Base-by-base conservation (phyloP, 2,888 invertebrate genomes). In the Mesorhabditis sp. region DNA sequence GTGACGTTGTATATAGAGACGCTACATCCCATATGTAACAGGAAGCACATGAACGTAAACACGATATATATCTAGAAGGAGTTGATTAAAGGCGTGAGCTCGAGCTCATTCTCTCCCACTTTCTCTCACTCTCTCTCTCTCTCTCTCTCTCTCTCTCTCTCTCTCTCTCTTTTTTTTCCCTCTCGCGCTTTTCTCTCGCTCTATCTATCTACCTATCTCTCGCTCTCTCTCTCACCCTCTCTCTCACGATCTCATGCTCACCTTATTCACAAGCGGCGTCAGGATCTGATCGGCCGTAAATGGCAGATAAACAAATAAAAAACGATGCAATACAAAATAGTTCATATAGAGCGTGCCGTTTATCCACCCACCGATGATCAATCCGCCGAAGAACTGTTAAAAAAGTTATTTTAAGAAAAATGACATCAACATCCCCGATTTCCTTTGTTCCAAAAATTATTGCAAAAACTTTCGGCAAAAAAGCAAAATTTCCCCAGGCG, bases 271-370 rank as follows among this genome's bases (percentile, higher is more conserved):
- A n/a, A 50, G 2, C n/a, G 58, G 58, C 58, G 58, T 50, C 58
- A 50, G n/a, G 58, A 50, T 50, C n/a, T n/a, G 7, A 50, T 50
- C 58, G 58, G 58, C 58, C n/a, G 7, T 50, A n/a, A 50, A 50
- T n/a, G 58, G 58, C n/a, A 50, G 7, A 10, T 10, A 50, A 50
- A 50, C 58, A n/a, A 13, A 50, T n/a, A 50, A 50, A 50, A 50
- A 50, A 13, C 58, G 58, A 50, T 50, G 58, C 7, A 50, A 10
- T 13, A n/a, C 58, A n/a, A 50, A 50, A 50, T 50, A 50, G 58
- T 13, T 50, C 58, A 50, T 13, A 2, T 50, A 50, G 2, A 50
- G 7, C 10, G n/a, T n/a, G 58, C 10, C 58, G n/a, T 13, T n/a
- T 0, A 50, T 50, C 58, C 58, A 50, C n/a, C 58, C 58, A 50